These are phyloP conservation scores for Rhopilema esculentum DNA, from an alignment of 30 jellyfish, hydroid and myxozoan species.

Conservation along the genomic window DNA sequence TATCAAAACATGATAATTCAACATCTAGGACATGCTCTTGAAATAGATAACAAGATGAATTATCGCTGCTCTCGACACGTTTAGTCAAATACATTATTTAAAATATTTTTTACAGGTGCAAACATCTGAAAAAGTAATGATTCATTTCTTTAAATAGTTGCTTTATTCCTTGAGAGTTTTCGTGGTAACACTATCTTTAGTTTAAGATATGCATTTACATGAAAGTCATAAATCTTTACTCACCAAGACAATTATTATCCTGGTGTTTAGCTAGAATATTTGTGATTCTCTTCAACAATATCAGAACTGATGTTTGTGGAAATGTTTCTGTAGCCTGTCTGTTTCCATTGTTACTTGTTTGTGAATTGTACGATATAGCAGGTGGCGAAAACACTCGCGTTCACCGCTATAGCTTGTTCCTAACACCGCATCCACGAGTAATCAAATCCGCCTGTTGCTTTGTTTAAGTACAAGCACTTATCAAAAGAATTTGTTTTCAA, in stretches of 20 bases:
- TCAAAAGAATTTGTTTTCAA: no score
- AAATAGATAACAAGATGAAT: no score
- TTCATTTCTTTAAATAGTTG: no score
- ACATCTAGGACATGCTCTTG: no score
- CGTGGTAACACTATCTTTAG: background rate
- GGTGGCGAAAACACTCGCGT: background rate
- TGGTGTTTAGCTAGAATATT: background rate
- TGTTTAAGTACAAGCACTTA: no score
- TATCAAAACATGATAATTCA: no score
- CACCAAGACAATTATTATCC: background rate
- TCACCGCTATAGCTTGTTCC: background rate
- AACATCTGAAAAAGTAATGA: no score
- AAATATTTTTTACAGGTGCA: no score
- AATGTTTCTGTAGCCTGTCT: background rate
- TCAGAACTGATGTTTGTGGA: background rate
- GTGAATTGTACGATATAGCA: background rate
- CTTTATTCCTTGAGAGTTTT: background rate
- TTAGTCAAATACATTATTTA: no score
- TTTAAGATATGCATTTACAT: background rate
- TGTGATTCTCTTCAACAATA: background rate
- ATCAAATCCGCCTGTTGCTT: background rate
- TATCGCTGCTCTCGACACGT: no score
- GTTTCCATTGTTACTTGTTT: background rate
- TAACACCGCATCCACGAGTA: background rate
- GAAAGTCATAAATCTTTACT: background rate